Evolutionary conservation across 2,797 vertebrate genomes (phyloP).

Genomic region (Calcarius lapponicus): DNA sequence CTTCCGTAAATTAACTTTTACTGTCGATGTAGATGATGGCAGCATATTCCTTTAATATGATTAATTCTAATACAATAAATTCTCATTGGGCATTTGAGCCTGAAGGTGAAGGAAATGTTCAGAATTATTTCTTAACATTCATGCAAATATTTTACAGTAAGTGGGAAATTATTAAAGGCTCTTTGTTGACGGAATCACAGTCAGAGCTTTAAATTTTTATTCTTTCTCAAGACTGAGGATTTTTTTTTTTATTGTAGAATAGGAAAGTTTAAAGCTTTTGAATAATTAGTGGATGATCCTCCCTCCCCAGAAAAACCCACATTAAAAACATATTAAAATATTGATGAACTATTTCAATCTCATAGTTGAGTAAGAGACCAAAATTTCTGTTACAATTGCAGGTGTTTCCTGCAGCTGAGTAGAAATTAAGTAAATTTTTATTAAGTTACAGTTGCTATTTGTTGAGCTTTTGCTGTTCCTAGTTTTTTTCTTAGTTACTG

Average conservation of each 20-base stretch:
- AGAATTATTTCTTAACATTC: background rate
- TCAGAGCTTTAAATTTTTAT: background rate
- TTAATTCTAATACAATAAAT: slow-evolving; percentile 2
- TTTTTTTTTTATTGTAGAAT: background rate
- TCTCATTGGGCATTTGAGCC: background rate
- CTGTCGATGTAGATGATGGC: background rate
- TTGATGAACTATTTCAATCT: background rate
- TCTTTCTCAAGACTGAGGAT: background rate
- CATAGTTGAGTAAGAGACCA: background rate
- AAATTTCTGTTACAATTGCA: background rate
- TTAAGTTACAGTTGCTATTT: slow-evolving; percentile 59
- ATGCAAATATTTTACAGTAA: background rate
- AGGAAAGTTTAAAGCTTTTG: background rate
- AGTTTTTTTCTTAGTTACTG: slow-evolving; percentile 67
- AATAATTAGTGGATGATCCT: background rate
- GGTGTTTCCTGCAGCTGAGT: slow-evolving; percentile 30
- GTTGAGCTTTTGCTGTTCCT: slow-evolving; percentile 51
- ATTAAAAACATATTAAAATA: background rate
- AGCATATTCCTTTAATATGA: background rate
- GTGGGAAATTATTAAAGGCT: background rate
- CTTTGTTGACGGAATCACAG: background rate
- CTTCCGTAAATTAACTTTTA: background rate
- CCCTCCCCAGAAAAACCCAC: background rate
- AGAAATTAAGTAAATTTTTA: slow-evolving; percentile 57
- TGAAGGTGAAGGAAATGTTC: background rate